These are phyloP conservation scores for Natator depressus DNA, from an alignment of 2,113 vertebrate genomes.

Conservation along the genomic window DNA sequence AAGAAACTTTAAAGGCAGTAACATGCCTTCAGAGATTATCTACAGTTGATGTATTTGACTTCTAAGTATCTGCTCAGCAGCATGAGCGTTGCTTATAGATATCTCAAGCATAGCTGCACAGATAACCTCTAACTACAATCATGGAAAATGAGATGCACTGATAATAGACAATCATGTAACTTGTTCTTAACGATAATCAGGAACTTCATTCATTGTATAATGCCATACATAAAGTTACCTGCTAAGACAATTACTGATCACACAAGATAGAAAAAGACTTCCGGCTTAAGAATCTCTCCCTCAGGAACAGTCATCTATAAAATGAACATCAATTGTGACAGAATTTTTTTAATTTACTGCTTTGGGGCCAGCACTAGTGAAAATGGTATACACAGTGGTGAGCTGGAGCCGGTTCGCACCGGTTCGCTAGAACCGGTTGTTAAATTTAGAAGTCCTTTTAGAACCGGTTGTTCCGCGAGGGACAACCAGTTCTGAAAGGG, in stretches of 20 bases:
- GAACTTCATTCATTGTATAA: not conserved
- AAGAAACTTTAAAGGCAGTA: conserved; percentile 31
- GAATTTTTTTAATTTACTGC: not conserved
- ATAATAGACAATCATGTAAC: not conserved
- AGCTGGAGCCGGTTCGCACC: too few relatives aligned
- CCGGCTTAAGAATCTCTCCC: not conserved
- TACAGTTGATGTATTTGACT: conserved; percentile 28
- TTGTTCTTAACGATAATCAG: not conserved
- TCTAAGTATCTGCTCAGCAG: conserved; percentile 32
- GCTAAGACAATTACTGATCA: conserved; percentile 12
- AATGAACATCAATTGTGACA: not conserved
- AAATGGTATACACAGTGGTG: not conserved
- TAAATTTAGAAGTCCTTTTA: too few relatives aligned
- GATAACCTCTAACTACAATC: not conserved
- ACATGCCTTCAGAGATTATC: not conserved
- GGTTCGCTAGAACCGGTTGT: too few relatives aligned
- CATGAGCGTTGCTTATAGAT: not conserved
- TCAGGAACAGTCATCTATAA: not conserved
- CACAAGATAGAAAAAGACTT: not conserved
- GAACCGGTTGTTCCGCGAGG: too few relatives aligned
- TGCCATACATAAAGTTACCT: not conserved
- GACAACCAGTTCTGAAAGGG: too few relatives aligned
- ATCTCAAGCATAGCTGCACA: not conserved
- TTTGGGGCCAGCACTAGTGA: not conserved
- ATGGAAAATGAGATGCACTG: conserved; percentile 28